A percentile compares a stretch with the other conserved stretches of the same genome.
phyloP scores from a whole-genome alignment of 2,797 vertebrate genomes.

The Prionace glauca region DNA sequence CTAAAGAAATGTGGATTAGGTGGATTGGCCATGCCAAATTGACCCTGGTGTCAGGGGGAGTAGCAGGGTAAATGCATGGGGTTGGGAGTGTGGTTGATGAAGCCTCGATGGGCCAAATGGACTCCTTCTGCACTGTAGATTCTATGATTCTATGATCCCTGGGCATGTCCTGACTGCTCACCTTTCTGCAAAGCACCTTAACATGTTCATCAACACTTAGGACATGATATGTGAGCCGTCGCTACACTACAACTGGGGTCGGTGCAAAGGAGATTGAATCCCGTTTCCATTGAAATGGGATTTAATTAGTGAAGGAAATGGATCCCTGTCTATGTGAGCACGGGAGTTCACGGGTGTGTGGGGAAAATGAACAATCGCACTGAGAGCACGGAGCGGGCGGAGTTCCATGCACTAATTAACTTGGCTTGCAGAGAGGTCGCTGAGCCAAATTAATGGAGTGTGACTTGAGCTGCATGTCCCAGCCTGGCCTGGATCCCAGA shows the following conservation, averaged over 20 bases:
- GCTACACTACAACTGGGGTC: not conserved
- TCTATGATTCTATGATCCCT: not conserved
- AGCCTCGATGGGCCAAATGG: too few relatives aligned
- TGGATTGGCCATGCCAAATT: too few relatives aligned
- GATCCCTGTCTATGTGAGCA: not conserved
- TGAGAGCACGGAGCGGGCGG: not conserved
- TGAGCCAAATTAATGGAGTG: conserved; percentile 36
- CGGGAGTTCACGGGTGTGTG: not conserved
- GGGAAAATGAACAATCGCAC: not conserved
- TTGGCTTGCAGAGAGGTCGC: conserved; percentile 10
- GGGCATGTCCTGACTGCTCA: not conserved
- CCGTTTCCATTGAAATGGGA: too few relatives aligned
- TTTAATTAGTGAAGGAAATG: not conserved
- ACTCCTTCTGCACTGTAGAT: too few relatives aligned
- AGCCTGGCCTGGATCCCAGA: conserved; percentile 16
- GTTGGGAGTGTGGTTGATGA: too few relatives aligned
- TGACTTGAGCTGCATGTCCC: conserved; percentile 8
- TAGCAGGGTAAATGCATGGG: too few relatives aligned
- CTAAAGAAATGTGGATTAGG: too few relatives aligned
- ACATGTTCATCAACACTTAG: not conserved
- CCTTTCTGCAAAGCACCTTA: not conserved
- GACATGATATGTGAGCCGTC: not conserved
- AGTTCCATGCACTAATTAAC: not conserved
- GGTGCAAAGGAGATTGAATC: not conserved
- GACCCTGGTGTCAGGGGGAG: too few relatives aligned